Base-by-base conservation (phyloP, 2,113 vertebrate genomes). In the Rhinogobius similis region DNA sequence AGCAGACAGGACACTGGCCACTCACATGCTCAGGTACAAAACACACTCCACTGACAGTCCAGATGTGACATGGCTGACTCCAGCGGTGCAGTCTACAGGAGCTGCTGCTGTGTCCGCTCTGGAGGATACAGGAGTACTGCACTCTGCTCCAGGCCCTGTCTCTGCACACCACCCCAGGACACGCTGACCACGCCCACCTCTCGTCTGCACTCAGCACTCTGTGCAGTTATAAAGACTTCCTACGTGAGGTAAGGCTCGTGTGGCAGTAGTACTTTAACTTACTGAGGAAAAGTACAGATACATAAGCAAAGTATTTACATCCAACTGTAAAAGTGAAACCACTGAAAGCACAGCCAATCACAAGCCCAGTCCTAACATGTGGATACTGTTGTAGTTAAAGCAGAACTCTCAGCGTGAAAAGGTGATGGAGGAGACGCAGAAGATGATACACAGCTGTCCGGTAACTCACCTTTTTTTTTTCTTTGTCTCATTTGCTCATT, bases 11-110 rank as follows among this genome's bases (percentile, higher is more conserved):
- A 95, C 92, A 0, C 67, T 92, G 3, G 66, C 81, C 12, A 95
- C 94, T 24, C 87, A 92, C 70, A 96, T 95, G 94, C 80, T 95
- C 75, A 95, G 94, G 96, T 96, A 82, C 65, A 10, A 10, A 2
- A 8, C 26, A 16, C 3, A 18, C 24, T 26, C 7, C 26, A 29
- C 20, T n/a, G 7, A 46, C 7, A 18, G 16, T 46, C 16, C 43
- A 46, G 1, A 2, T 48, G 46, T 48, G 8, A 46, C 13, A 44
- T 46, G 43, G 44, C 52, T 55, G 5, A 26, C 68, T 67, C 3
- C 65, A 14, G 36, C 70, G 53, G 46, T 72, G 5, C 77, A 97
- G 96, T 83, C 87, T 97, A 1, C 94, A 94, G 36, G 95, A 96
- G 85, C 85, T 96, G 79, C 87, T 96, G 64, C 77, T 96, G 62